Evolutionary conservation across 2,113 vertebrate genomes (phyloP).

Genomic region (Heteronetta atricapilla): DNA sequence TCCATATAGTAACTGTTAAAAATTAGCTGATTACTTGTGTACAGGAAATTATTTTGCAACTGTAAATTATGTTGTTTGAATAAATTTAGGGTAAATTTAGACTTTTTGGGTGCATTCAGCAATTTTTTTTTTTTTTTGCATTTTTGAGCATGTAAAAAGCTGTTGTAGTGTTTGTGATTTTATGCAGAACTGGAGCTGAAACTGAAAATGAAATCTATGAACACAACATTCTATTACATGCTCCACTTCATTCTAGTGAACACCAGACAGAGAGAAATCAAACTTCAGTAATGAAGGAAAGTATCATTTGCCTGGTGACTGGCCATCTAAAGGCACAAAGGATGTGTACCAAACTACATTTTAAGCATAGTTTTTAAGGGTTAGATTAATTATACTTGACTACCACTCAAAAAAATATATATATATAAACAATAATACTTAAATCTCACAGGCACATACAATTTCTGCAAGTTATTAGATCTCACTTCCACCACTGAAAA

Average conservation of each 20-base stretch:
- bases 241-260: conserved; percentile 32
- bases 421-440: background rate
- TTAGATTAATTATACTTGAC: background rate
- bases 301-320: background rate
- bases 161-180: background rate
- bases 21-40: conserved; percentile 23
- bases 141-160: background rate
- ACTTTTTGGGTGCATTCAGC: conserved; percentile 24
- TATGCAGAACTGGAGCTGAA: conserved; percentile 29
- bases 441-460: background rate
- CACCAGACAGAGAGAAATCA: background rate
- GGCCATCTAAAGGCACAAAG: background rate
- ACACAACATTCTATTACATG: conserved; percentile 25
- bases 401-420: background rate
- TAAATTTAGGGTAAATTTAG: conserved; percentile 21
- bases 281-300: conserved; percentile 3
- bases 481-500: background rate
- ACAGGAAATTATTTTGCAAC: conserved; percentile 38
- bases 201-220: background rate
- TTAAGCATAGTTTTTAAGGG: background rate
- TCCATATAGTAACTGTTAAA: background rate
- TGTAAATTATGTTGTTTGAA: background rate
- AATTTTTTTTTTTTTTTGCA: background rate
- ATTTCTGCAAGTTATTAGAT: background rate
- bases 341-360: background rate